phyloP scores from a whole-genome alignment of 2,797 vertebrate genomes.

The Eulemur albifrons region DNA sequence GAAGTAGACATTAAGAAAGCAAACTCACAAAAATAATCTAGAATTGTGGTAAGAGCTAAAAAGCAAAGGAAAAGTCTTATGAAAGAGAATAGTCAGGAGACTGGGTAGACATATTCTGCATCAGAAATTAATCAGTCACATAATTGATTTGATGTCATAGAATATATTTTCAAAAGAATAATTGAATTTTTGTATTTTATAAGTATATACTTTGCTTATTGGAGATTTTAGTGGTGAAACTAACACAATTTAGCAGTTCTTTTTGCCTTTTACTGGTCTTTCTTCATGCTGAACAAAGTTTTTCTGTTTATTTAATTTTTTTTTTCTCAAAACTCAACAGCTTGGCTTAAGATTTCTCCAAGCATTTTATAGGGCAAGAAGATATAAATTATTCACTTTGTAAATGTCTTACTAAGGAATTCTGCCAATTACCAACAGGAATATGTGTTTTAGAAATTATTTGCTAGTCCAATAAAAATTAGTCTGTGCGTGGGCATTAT shows the following conservation, averaged over 20 bases:
- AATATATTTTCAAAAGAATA: neutral
- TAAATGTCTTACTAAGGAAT: conserved; percentile 56
- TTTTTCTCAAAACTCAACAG: neutral
- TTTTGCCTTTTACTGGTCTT: neutral
- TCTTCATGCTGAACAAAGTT: neutral
- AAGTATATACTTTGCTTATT: neutral
- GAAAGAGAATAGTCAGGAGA: neutral
- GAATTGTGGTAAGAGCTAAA: neutral
- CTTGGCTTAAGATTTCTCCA: neutral
- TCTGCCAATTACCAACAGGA: neutral
- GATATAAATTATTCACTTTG: conserved; percentile 53
- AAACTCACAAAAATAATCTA: neutral
- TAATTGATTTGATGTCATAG: neutral
- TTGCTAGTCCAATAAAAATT: conserved; percentile 62
- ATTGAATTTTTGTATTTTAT: neutral
- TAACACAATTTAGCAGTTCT: neutral
- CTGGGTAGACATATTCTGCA: neutral
- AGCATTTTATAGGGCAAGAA: neutral
- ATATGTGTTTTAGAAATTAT: conserved; percentile 50
- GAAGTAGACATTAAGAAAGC: neutral
- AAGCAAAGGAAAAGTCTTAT: neutral
- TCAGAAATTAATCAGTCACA: neutral
- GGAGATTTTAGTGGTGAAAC: neutral
- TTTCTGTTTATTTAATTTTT: neutral
- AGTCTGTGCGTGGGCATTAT: conserved; percentile 59